phyloP scores from a whole-genome alignment of 1,140 invertebrate species.

The Drosophila repletoides region DNA sequence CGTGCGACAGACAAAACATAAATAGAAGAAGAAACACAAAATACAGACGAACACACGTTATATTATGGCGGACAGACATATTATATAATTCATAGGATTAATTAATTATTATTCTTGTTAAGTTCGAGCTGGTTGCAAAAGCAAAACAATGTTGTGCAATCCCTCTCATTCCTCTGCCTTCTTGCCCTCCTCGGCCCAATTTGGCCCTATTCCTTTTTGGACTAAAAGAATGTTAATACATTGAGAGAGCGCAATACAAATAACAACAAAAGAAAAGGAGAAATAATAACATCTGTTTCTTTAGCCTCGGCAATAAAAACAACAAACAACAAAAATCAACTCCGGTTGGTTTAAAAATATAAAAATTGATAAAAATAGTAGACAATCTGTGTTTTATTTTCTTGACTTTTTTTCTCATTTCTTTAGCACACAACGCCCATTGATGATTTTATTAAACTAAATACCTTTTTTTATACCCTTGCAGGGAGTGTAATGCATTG shows the following conservation, averaged over 20 bases:
- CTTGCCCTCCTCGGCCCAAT: too few species aligned
- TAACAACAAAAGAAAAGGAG: slow-evolving; percentile 36
- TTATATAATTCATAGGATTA: slow-evolving; percentile 17
- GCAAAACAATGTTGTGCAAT: background rate
- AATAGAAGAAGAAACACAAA: background rate
- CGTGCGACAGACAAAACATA: slow-evolving; percentile 1
- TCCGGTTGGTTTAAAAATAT: slow-evolving; percentile 76
- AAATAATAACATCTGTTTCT: slow-evolving; percentile 38
- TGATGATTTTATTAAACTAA: too few species aligned
- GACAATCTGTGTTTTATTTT: slow-evolving; percentile 48
- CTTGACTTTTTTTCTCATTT: background rate
- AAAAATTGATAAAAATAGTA: slow-evolving; percentile 80
- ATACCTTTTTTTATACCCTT: too few species aligned
- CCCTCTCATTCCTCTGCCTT: too few species aligned
- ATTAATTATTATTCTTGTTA: slow-evolving; percentile 31
- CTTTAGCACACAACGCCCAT: too few species aligned
- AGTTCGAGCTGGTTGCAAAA: slow-evolving; percentile 10
- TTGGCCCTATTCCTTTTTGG: slow-evolving; percentile 21
- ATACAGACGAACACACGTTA: slow-evolving; percentile 20
- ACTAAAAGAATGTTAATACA: slow-evolving; percentile 26
- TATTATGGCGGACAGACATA: slow-evolving; percentile 10
- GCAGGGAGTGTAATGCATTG: too few species aligned
- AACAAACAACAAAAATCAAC: slow-evolving; percentile 73
- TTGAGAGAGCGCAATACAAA: too few species aligned
- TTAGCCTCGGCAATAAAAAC: slow-evolving; percentile 37